Evolutionary conservation across 1,140 invertebrate species (phyloP).

Genomic region (Potamilus streckersoni): DNA sequence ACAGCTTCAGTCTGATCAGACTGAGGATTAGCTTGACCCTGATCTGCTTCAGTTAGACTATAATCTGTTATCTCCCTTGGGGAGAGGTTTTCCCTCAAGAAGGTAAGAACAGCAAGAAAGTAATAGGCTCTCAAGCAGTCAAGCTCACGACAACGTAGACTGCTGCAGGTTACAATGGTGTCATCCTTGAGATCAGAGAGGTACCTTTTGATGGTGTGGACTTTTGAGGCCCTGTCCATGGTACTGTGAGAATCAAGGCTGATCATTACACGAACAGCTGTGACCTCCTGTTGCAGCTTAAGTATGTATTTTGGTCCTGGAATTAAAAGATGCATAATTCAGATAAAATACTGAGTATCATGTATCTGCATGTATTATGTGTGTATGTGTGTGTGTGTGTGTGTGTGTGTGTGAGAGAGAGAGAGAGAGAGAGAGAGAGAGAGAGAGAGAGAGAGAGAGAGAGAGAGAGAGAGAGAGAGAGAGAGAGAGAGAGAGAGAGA

Average conservation of each 20-base stretch:
- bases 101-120: constrained; percentile 54
- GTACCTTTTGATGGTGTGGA: constrained; percentile 54
- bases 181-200: constrained; percentile 59
- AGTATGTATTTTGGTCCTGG: constrained; percentile 62
- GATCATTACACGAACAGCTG: constrained; percentile 56
- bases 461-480: background rate
- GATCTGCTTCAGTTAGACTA: background rate
- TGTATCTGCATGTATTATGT: too few species aligned
- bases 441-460: too few species aligned
- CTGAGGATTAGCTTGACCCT: background rate
- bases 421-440: too few species aligned
- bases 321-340: constrained; percentile 14
- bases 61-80: constrained; percentile 6
- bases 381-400: too few species aligned
- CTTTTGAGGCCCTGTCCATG: constrained; percentile 48
- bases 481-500: too few species aligned
- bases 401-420: too few species aligned
- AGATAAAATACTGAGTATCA: too few species aligned
- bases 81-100: constrained; percentile 31
- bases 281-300: constrained; percentile 61
- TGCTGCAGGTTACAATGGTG: constrained; percentile 43
- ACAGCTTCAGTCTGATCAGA: background rate
- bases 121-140: constrained; percentile 61
- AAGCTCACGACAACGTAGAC: constrained; percentile 54
- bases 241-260: constrained; percentile 54